Conservation (phyloP, 2,113 vertebrate species). For the Mormoops blainvillei region DNA sequence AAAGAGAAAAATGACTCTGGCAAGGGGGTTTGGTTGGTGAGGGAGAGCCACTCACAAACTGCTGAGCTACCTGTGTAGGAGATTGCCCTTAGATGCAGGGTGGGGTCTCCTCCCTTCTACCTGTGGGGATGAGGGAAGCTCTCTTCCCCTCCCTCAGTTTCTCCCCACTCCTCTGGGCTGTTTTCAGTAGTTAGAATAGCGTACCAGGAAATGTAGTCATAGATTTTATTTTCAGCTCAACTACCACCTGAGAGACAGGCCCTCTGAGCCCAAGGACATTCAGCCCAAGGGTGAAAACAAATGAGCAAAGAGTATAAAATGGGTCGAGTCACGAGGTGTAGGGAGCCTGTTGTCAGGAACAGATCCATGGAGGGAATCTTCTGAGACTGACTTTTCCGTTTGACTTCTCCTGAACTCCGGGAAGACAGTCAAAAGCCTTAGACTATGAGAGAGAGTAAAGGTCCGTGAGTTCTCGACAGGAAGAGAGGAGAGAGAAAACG, state of each 20-base stretch:
- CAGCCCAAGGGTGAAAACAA: constrained; percentile 58
- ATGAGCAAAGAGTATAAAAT: constrained; percentile 47
- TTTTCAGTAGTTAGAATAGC: constrained; percentile 56
- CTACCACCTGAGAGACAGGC: constrained; percentile 14
- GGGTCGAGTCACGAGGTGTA: neutral
- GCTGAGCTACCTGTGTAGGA: constrained; percentile 21
- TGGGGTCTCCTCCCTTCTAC: neutral
- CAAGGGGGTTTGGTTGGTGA: constrained; percentile 37
- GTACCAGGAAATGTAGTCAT: constrained; percentile 8
- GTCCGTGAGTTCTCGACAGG: neutral
- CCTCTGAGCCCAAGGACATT: neutral
- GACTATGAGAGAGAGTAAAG: constrained; percentile 11
- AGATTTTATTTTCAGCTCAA: constrained; percentile 44
- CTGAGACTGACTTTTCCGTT: constrained; percentile 33
- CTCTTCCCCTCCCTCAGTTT: neutral
- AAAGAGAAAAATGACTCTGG: constrained; percentile 49
- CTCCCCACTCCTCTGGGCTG: constrained; percentile 39
- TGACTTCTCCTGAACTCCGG: neutral
- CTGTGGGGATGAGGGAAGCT: neutral
- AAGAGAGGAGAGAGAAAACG: neutral
- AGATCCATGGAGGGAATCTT: neutral
- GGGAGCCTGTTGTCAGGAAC: neutral
- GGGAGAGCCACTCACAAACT: constrained; percentile 26
- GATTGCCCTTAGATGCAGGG: neutral
- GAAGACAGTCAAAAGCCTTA: constrained; percentile 6